Conservation (phyloP, 2,113 vertebrate genomes). For the Scatophagus argus region DNA sequence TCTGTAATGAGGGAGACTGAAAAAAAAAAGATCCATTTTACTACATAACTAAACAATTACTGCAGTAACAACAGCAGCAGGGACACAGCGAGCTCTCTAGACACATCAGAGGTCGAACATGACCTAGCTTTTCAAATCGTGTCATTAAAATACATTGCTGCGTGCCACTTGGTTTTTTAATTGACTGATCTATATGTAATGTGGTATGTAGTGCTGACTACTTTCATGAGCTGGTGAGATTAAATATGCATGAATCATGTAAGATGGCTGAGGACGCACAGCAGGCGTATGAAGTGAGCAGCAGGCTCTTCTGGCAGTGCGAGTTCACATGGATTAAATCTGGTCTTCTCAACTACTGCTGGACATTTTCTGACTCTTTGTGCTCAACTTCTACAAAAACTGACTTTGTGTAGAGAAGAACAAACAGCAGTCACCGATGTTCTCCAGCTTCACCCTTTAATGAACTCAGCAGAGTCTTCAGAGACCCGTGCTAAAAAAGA, state of each 20-base stretch:
- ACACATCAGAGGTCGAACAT: constrained; percentile 5
- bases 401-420: constrained; percentile 19
- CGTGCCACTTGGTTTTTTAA: constrained; percentile 30
- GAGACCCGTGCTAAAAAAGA: constrained; percentile 53
- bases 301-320: not conserved
- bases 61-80: constrained; percentile 36
- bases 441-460: constrained; percentile 44
- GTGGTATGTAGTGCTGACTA: constrained; percentile 29
- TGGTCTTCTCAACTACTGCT: not conserved
- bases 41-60: constrained; percentile 61
- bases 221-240: constrained; percentile 23
- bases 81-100: constrained; percentile 13
- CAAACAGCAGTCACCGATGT: constrained; percentile 28
- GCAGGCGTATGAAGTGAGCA: not conserved
- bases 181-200: constrained; percentile 37
- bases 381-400: constrained; percentile 10
- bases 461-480: constrained; percentile 38
- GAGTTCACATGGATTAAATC: not conserved
- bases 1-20: constrained; percentile 42
- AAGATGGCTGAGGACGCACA: constrained; percentile 6
- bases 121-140: constrained; percentile 23
- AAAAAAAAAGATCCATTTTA: constrained; percentile 40
- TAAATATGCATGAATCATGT: constrained; percentile 31
- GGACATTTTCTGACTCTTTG: constrained; percentile 4
- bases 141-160: constrained; percentile 47